A percentile compares a stretch with the other conserved stretches of the same genome.
Conservation (phyloP, 2,888 invertebrate genomes). For the Azorinus chamasolen region DNA sequence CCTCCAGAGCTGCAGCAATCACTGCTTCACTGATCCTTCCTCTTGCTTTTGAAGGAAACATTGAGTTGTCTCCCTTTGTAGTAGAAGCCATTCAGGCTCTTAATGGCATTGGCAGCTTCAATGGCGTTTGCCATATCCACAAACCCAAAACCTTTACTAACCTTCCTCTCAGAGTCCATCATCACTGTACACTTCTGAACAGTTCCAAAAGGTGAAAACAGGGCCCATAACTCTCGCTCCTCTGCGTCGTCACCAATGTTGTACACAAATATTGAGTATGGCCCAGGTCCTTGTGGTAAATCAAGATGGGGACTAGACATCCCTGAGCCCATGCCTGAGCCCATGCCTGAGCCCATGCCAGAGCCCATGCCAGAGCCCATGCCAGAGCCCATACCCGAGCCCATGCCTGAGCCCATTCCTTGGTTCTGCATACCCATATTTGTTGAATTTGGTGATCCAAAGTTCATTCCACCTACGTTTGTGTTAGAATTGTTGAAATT, state of each 20-base stretch:
- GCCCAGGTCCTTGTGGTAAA: slow-evolving; percentile 51
- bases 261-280: slow-evolving; percentile 84
- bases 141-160: slow-evolving; percentile 86
- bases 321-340: slow-evolving; percentile 22
- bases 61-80: slow-evolving; percentile 85
- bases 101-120: slow-evolving; percentile 85
- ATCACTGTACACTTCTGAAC: slow-evolving; percentile 86
- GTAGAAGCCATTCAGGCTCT: slow-evolving; percentile 84
- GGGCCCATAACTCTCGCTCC: slow-evolving; percentile 85
- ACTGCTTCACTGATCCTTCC: slow-evolving; percentile 4
- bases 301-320: slow-evolving; percentile 30
- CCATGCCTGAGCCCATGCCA: slow-evolving; percentile 3
- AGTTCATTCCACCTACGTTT: slow-evolving; percentile 13
- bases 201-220: slow-evolving; percentile 86
- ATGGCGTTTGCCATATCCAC: slow-evolving; percentile 86
- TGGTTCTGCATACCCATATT: too few relatives aligned
- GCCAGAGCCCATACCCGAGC: slow-evolving; percentile 9
- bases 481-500: slow-evolving; percentile 1
- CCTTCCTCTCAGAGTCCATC: slow-evolving; percentile 82
- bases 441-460: neutral
- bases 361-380: neutral
- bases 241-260: slow-evolving; percentile 86
- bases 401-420: too few relatives aligned
- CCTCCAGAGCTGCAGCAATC: too few relatives aligned
- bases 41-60: slow-evolving; percentile 80